phyloP scores from a whole-genome alignment of 2,113 vertebrate genomes.

The Peromyscus maniculatus region DNA sequence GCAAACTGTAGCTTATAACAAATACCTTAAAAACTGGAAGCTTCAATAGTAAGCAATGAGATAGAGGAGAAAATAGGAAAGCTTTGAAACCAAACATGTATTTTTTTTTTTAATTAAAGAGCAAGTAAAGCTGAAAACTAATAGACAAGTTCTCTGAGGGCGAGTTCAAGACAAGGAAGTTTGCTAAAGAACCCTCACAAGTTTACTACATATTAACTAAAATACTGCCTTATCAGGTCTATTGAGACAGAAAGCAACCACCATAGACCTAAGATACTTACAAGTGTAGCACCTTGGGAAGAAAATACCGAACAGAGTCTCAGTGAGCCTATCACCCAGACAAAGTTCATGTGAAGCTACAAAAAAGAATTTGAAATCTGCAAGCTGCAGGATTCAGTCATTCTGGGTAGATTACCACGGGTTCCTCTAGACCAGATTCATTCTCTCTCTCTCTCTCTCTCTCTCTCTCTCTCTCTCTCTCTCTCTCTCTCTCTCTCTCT shows the following conservation, averaged over 20 bases:
- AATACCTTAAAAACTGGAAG: slow-evolving; percentile 23
- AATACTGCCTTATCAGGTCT: slow-evolving; percentile 68
- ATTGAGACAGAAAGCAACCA: slow-evolving; percentile 48
- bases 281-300: neutral
- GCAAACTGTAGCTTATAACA: neutral
- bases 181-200: slow-evolving; percentile 38
- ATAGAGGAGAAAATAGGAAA: slow-evolving; percentile 1
- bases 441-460: neutral
- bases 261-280: slow-evolving; percentile 1
- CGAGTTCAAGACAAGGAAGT: slow-evolving; percentile 68
- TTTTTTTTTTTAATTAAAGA: slow-evolving; percentile 63
- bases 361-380: slow-evolving; percentile 40
- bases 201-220: slow-evolving; percentile 80
- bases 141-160: slow-evolving; percentile 28
- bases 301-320: slow-evolving; percentile 37
- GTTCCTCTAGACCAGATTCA: neutral
- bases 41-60: neutral
- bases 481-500: neutral
- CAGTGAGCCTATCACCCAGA: slow-evolving; percentile 6
- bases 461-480: neutral
- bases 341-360: slow-evolving; percentile 32
- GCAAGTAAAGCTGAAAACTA: slow-evolving; percentile 61
- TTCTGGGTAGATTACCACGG: neutral
- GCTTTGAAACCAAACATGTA: neutral
- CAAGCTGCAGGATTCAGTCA: neutral